phyloP scores from a whole-genome alignment of 1,140 invertebrate species.

The Globodera ellingtonae region DNA sequence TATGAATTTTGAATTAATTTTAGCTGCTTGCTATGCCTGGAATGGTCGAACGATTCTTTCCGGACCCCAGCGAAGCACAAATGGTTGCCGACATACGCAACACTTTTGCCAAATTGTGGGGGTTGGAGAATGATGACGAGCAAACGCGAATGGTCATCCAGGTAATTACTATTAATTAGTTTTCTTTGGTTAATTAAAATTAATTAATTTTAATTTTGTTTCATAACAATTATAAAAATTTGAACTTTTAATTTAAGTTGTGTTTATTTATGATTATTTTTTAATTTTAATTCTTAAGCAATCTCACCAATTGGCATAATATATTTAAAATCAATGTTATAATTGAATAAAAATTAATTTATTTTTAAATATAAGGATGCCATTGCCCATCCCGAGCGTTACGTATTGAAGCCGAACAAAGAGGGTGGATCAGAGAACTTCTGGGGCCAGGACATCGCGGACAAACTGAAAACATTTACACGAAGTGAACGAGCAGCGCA shows the following conservation, averaged over 20 bases:
- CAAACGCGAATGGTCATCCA: conserved; percentile 48
- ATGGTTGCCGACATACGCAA: conserved; percentile 72
- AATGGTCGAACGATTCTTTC: conserved; percentile 75
- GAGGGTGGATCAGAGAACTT: conserved; percentile 82
- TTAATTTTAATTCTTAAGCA: too few relatives aligned
- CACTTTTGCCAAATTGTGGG: conserved; percentile 87
- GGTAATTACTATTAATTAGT: conserved; percentile 15
- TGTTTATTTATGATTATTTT: too few relatives aligned
- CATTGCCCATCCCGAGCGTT: conserved; percentile 78
- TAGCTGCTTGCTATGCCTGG: conserved; percentile 69
- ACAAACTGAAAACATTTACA: conserved; percentile 73
- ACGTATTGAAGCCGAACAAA: conserved; percentile 93
- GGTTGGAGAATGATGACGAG: conserved; percentile 72
- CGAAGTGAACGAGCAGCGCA: conserved; percentile 78
- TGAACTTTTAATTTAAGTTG: too few relatives aligned
- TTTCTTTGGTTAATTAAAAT: too few relatives aligned
- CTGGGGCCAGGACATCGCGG: conserved; percentile 79
- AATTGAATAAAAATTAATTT: too few relatives aligned
- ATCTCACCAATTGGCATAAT: too few relatives aligned
- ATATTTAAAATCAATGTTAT: too few relatives aligned
- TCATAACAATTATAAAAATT: too few relatives aligned
- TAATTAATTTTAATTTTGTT: too few relatives aligned
- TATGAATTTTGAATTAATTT: conserved; percentile 6
- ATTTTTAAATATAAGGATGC: conserved; percentile 71
- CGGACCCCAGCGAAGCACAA: conserved; percentile 57